Percentiles rank a stretch among this genome's conserved stretches.
Evolutionary conservation across 2,888 invertebrate genomes (phyloP).

Genomic region (Entomobrya multifasciata): DNA sequence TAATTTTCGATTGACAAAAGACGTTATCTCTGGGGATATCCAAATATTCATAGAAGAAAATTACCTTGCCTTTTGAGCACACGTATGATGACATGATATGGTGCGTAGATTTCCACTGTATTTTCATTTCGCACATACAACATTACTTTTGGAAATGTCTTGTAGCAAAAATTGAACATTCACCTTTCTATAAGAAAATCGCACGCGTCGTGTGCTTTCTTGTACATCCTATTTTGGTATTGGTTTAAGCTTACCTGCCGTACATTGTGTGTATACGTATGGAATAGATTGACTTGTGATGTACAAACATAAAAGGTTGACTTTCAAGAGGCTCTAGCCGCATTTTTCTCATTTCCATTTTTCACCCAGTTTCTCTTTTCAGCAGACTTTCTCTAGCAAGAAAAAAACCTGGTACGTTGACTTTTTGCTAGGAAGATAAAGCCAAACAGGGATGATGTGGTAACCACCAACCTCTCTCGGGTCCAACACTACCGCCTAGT

Average conservation of each 20-base stretch:
- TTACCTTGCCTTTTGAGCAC: neutral
- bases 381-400: neutral
- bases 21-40: too few relatives aligned
- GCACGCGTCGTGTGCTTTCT: too few relatives aligned
- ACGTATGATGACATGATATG: neutral
- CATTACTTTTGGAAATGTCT: too few relatives aligned
- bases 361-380: slow-evolving; percentile 25
- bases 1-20: too few relatives aligned
- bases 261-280: neutral
- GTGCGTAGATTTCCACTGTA: too few relatives aligned
- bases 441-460: slow-evolving; percentile 6
- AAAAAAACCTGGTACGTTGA: slow-evolving; percentile 21
- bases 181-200: too few relatives aligned
- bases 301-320: slow-evolving; percentile 20
- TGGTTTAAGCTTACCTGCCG: too few relatives aligned
- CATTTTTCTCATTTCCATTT: slow-evolving; percentile 30
- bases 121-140: too few relatives aligned
- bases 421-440: neutral
- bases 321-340: slow-evolving; percentile 7
- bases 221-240: too few relatives aligned
- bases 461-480: slow-evolving; percentile 40
- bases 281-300: neutral
- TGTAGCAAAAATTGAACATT: too few relatives aligned
- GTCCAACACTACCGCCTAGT: slow-evolving; percentile 36
- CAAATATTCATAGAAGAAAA: too few relatives aligned